Base-by-base conservation (phyloP, 2,888 invertebrate species). In the Microplitis deprimator region DNA sequence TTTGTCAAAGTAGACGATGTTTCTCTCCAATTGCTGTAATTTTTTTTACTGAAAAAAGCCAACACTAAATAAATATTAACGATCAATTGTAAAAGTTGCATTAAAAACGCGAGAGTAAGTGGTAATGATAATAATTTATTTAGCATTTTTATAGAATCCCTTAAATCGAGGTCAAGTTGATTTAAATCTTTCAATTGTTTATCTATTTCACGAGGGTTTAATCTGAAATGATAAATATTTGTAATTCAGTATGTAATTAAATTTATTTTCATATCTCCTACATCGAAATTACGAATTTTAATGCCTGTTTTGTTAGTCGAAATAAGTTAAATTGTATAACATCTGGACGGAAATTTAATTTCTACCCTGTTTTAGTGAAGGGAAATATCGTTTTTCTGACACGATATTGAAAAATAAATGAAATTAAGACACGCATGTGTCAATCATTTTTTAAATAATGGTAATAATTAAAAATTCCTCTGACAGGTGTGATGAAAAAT, bases 141-240 rank as follows among this genome's bases (percentile, higher is more conserved):
- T 6, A 79, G 68, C 65, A 72, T 75, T 59, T 59, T 68, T 17
- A 78, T 75, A 13, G 80, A 38, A 6, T 77, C 60, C 1, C 79
- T 74, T 10, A 82, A 79, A 65, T 82, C 79, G 2, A 78, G 71
- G 29, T 80, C 79, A 10, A 80, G 59, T 61, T 79, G 77, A 13
- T 77, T 77, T 68, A 72, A 79, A 7, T 71, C 7, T 61, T 77
- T 77, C 68, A 81, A 59, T 5, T 70, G 76, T 59, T n/a, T 38
- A 5, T 50, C 50, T 29, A 17, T 60, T 7, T 40, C 74, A n/a
- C 61, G 59, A 1, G 77, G 20, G n/a, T 74, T 61, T n/a, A 77
- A 65, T 40, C 80, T 81, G 77, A 1, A 77, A 80, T 41, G 41
- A 5, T 67, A 17, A n/a, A 13, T 29, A 29, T 29, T 29, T 4